Evolutionary conservation across 2,113 vertebrate species (phyloP).

Genomic region (Pluvialis apricaria): DNA sequence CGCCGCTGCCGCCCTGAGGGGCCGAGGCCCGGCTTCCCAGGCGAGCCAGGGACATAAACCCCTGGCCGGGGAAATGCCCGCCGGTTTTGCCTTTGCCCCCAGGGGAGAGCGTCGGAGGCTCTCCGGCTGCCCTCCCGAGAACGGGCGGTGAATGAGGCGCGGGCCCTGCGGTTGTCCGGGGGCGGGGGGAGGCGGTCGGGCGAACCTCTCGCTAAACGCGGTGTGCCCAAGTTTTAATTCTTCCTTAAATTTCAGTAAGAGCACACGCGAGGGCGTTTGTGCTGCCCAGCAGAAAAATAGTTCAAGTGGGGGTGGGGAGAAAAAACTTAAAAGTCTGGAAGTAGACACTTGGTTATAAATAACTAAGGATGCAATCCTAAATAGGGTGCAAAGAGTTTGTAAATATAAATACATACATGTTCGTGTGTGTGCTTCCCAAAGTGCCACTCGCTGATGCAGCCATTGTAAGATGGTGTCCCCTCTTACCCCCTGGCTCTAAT

Average conservation of each 20-base stretch:
- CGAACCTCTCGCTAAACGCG: fast-evolving
- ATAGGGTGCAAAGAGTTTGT: not conserved
- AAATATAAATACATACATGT: fast-evolving
- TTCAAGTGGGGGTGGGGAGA: not conserved
- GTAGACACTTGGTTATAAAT: not conserved
- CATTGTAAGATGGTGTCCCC: fast-evolving
- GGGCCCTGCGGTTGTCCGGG: not conserved
- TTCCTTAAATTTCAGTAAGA: too few species aligned
- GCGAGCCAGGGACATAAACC: fast-evolving
- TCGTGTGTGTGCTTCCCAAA: not conserved
- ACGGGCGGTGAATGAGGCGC: not conserved
- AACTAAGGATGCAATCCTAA: not conserved
- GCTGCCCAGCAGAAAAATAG: not conserved
- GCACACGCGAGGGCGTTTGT: fast-evolving
- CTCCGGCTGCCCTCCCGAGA: too few species aligned
- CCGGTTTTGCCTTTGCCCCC: fast-evolving
- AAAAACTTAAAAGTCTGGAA: not conserved
- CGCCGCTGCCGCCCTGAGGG: not conserved
- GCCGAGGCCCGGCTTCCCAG: not conserved
- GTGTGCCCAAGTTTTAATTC: fast-evolving
- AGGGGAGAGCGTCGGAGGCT: not conserved
- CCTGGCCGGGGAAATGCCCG: not conserved
- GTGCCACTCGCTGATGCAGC: not conserved
- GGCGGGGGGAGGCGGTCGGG: not conserved
- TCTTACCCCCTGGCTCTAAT: not conserved